Evolutionary conservation across 2,113 vertebrate genomes (phyloP), one percentile per base, ranked within the genome.

Genomic region (Fregata magnificens): DNA sequence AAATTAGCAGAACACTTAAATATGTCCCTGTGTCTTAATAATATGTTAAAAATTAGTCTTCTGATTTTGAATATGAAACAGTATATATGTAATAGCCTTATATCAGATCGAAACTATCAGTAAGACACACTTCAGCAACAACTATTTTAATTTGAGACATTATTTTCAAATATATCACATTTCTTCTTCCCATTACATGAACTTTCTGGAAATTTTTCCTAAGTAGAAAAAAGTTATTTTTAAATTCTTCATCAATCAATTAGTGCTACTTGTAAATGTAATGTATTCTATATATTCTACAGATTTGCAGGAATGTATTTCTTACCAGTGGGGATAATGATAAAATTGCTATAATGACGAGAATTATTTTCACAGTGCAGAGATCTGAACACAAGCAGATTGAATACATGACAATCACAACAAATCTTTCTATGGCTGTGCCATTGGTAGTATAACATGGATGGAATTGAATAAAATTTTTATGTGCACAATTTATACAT

Each of bases 311-410:
- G 93, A 95, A 91, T 90, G 76, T 92, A 96, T 92, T 96, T 97
- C 89, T 97, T 95, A 95, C 55, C 74, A 95, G 82, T 97, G 92
- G 90, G 90, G 96, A 98, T 97, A 97, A 97, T 96, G 91, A 96
- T 71, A 96, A 96, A 96, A 96, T 95, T 92, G 65, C 76, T 92
- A 67, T 97, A 98, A 97, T 96, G 96, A 97, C 94, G 88, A 97
- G 81, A 97, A 97, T 96, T 97, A 97, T 97, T 97, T 98, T 94
- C 96, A 97, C 94, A 97, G 94, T 88, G 67, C 76, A 96, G 96
- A 97, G 84, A 98, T 96, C 93, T 96, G 94, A 97, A 97, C 88
- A 93, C 94, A 98, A 97, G 83, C 72, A 95, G 96, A 96, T 93
- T 82, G 93, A 97, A 96, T 96, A 90, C 93, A 96, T 97, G 97